phyloP scores from a whole-genome alignment of 2,888 invertebrate genomes.

The Cheilosia vulpina region DNA sequence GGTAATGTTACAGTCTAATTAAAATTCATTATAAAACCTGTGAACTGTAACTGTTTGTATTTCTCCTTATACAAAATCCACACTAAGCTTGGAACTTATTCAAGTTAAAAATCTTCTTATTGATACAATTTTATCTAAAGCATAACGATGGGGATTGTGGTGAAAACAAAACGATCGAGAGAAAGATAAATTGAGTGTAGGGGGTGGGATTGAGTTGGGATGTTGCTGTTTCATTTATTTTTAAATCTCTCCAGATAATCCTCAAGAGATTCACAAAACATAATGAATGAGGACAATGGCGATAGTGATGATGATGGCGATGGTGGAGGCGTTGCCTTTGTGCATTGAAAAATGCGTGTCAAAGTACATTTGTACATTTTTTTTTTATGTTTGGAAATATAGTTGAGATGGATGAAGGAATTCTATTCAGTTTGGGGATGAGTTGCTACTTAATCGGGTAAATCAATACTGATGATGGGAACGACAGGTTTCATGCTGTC shows the following conservation, averaged over 20 bases:
- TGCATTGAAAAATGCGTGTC: conserved; percentile 34
- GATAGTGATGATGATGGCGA: not conserved
- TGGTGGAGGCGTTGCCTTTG: conserved; percentile 9
- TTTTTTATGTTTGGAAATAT: not conserved
- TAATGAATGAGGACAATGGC: not conserved
- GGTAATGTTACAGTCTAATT: conserved; percentile 16
- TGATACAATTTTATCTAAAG: conserved; percentile 18
- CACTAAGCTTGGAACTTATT: conserved; percentile 17
- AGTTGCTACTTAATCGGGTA: conserved; percentile 89
- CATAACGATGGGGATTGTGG: not conserved
- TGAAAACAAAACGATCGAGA: not conserved
- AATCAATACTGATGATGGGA: conserved; percentile 94
- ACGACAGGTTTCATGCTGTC: conserved; percentile 93
- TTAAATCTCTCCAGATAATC: not conserved
- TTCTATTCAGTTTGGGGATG: conserved; percentile 6
- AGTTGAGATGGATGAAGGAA: not conserved
- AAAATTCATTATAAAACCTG: conserved; percentile 41
- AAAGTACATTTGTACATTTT: conserved; percentile 26
- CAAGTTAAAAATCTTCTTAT: conserved; percentile 11
- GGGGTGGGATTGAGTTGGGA: conserved; percentile 32
- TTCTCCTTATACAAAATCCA: not conserved
- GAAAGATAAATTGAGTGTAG: not conserved
- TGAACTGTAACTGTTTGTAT: conserved; percentile 4
- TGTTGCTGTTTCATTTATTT: not conserved
- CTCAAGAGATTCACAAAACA: conserved; percentile 4